A percentile compares a stretch with the other conserved stretches of the same genome.
Conservation (phyloP, 1,140 invertebrate species). For the Drosophila asahinai region DNA sequence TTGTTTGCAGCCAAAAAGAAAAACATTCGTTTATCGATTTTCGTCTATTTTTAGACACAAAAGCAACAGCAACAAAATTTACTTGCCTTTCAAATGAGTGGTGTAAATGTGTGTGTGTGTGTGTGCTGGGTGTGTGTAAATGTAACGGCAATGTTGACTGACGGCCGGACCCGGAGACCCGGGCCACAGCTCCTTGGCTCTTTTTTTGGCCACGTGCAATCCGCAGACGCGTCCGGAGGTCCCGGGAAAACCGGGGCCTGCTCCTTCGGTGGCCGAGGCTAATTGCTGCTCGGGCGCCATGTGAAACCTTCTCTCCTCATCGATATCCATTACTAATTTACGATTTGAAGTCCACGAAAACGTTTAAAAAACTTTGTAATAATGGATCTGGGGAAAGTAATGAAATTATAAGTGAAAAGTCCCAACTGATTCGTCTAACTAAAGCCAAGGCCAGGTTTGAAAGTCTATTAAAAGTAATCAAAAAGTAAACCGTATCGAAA, state of each 20-base stretch:
- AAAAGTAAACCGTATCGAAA: too few species aligned
- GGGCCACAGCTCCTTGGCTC: constrained; percentile 13
- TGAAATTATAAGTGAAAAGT: too few species aligned
- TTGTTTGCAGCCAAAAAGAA: constrained; percentile 69
- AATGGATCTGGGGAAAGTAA: too few species aligned
- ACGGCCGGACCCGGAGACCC: constrained; percentile 31
- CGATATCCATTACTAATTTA: not conserved
- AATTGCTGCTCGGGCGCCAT: constrained; percentile 1
- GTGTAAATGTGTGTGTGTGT: constrained; percentile 44
- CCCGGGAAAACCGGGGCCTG: constrained; percentile 8
- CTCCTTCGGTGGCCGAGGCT: not conserved
- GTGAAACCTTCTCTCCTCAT: not conserved
- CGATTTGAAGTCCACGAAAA: not conserved
- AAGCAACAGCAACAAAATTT: constrained; percentile 63
- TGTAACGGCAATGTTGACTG: constrained; percentile 31
- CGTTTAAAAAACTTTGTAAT: not conserved
- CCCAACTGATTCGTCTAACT: too few species aligned
- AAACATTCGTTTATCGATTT: constrained; percentile 84
- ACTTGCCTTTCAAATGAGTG: constrained; percentile 73
- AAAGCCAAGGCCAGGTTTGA: too few species aligned
- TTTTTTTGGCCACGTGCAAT: constrained; percentile 31
- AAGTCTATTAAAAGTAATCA: too few species aligned
- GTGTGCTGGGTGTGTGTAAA: constrained; percentile 17
- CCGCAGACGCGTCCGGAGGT: constrained; percentile 10
- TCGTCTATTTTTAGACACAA: constrained; percentile 82